These are phyloP conservation scores for Megalonaias nervosa DNA, from an alignment of 1,140 invertebrate species.

Conservation along the genomic window DNA sequence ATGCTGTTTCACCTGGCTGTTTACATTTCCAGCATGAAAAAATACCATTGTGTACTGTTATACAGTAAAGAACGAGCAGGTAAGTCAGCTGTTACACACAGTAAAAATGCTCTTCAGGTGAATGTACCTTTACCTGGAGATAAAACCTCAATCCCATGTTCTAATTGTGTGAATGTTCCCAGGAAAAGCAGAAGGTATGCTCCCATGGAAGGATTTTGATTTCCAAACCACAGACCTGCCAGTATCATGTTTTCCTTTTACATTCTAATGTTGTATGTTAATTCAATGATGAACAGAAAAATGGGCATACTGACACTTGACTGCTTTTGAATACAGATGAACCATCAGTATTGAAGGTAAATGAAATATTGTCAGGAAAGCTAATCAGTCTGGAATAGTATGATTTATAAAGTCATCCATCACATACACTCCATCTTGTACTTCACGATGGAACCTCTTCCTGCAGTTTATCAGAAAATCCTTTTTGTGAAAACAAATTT, in stretches of 20 bases:
- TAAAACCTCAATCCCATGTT: not conserved
- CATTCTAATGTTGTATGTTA: slow-evolving; percentile 22
- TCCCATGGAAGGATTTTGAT: slow-evolving; percentile 20
- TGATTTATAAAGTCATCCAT: slow-evolving; percentile 23
- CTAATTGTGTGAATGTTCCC: not conserved
- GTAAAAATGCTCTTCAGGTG: slow-evolving; percentile 13
- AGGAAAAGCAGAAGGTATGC: slow-evolving; percentile 17
- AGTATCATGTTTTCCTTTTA: slow-evolving; percentile 30
- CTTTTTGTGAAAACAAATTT: not conserved
- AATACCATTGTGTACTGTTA: slow-evolving; percentile 23
- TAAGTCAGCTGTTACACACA: slow-evolving; percentile 31
- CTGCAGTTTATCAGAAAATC: not conserved
- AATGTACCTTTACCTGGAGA: slow-evolving; percentile 7
- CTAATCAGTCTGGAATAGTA: slow-evolving; percentile 13
- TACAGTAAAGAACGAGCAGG: slow-evolving; percentile 24
- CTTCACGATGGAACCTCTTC: not conserved
- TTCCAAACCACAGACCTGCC: slow-evolving; percentile 30
- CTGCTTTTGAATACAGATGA: slow-evolving; percentile 33
- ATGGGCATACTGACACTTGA: slow-evolving; percentile 32
- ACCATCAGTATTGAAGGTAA: slow-evolving; percentile 31
- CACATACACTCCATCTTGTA: not conserved
- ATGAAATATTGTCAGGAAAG: slow-evolving; percentile 19
- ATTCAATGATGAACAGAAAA: slow-evolving; percentile 34
- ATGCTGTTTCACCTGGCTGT: slow-evolving; percentile 19
- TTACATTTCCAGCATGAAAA: slow-evolving; percentile 32